Percentiles rank a stretch among this genome's conserved stretches.
These are phyloP conservation scores for Ophion ellenae DNA, from an alignment of 2,888 invertebrate species.

Conservation along the genomic window DNA sequence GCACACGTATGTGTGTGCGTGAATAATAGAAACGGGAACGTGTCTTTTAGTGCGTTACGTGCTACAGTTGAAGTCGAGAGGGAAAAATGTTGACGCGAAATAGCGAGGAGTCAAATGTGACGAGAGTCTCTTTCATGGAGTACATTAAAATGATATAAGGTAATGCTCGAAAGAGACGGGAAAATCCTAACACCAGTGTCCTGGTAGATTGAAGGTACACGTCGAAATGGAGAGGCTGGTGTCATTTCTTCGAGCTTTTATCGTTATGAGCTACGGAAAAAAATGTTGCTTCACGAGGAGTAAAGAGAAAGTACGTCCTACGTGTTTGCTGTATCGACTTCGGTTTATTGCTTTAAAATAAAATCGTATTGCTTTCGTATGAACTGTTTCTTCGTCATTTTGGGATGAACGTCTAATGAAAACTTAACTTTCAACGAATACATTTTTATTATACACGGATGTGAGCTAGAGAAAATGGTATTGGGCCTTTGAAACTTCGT, in stretches of 20 bases:
- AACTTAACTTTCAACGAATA: no score
- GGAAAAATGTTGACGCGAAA: slow-evolving; percentile 17
- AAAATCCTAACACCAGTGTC: not conserved
- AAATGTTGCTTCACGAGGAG: not conserved
- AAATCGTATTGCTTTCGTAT: not conserved
- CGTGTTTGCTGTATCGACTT: not conserved
- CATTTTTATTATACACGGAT: no score
- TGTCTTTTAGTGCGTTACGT: slow-evolving; percentile 1
- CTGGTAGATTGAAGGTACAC: slow-evolving; percentile 17
- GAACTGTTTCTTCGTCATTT: not conserved
- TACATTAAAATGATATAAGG: slow-evolving; percentile 13
- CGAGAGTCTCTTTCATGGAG: slow-evolving; percentile 12
- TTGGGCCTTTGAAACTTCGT: no score
- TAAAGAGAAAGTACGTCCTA: not conserved
- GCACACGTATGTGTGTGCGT: not conserved
- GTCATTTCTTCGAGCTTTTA: not conserved
- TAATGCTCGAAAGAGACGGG: not conserved
- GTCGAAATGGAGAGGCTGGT: not conserved
- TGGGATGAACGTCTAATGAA: no score
- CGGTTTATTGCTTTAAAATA: not conserved
- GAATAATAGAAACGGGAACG: not conserved
- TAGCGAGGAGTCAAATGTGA: not conserved
- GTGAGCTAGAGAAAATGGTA: no score
- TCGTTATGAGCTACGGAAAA: not conserved
- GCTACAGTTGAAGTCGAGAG: slow-evolving; percentile 13